Percentiles rank a stretch among this genome's conserved stretches.
phyloP scores from a whole-genome alignment of 2,888 invertebrate species.

The Agrochola macilenta region DNA sequence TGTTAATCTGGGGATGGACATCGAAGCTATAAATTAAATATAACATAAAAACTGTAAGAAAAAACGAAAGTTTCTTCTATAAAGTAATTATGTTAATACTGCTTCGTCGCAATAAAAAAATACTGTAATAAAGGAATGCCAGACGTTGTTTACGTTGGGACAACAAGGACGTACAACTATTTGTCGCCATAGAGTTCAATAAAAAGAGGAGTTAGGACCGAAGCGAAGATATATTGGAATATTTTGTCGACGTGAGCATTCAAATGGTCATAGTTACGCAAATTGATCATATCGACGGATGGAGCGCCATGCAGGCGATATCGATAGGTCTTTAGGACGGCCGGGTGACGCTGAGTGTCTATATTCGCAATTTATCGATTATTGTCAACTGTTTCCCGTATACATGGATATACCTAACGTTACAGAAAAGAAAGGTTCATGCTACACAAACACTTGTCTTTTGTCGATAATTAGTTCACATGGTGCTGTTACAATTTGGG shows the following conservation, averaged over 20 bases:
- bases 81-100: constrained; percentile 27
- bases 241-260: constrained; percentile 33
- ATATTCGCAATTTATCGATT: not conserved
- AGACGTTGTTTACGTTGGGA: constrained; percentile 26
- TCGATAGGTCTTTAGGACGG: constrained; percentile 2
- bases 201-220: constrained; percentile 9
- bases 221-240: constrained; percentile 37
- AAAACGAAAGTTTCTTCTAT: constrained; percentile 2
- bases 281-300: constrained; percentile 29
- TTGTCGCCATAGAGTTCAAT: constrained; percentile 16
- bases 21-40: constrained; percentile 34
- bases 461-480: not conserved
- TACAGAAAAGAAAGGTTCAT: constrained; percentile 9
- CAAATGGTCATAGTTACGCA: constrained; percentile 32
- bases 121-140: constrained; percentile 10
- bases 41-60: constrained; percentile 19
- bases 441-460: constrained; percentile 7
- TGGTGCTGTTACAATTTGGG: not conserved
- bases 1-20: constrained; percentile 17
- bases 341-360: too few species aligned
- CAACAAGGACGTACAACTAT: constrained; percentile 19
- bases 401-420: not conserved
- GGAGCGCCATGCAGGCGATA: constrained; percentile 7
- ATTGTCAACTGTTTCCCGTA: too few species aligned
- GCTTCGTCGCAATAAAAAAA: constrained; percentile 15